Conservation (phyloP, 2,113 vertebrate species). For the Trematocara unimaculatum region DNA sequence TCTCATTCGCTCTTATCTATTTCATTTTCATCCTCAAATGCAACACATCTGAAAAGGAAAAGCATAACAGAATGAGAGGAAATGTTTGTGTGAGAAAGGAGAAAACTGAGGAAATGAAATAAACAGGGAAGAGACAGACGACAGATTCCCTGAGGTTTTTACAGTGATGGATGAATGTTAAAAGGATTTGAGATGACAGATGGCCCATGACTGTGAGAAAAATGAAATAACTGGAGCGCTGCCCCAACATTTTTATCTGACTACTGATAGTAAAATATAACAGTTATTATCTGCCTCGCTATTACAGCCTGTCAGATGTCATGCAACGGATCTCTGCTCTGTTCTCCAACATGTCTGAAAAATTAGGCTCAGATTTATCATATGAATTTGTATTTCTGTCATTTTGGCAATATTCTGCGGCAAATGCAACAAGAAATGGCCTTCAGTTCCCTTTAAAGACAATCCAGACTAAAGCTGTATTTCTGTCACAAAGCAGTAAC, state of each 20-base stretch:
- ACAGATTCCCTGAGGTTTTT: neutral
- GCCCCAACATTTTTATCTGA: neutral
- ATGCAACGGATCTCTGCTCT: neutral
- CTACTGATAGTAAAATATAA: neutral
- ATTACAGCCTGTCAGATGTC: neutral
- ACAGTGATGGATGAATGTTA: neutral
- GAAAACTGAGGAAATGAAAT: neutral
- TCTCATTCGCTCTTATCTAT: fast-evolving
- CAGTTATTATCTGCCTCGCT: neutral
- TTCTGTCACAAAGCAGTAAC: neutral
- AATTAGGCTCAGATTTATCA: neutral
- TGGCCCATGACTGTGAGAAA: neutral
- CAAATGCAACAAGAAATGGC: neutral
- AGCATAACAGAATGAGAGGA: neutral
- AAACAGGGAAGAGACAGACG: neutral
- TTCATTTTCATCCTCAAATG: neutral
- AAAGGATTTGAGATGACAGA: constrained; percentile 8
- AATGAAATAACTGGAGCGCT: neutral
- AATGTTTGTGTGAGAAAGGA: neutral
- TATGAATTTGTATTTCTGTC: neutral
- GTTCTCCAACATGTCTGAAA: neutral
- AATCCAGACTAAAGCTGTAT: neutral
- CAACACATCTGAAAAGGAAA: neutral
- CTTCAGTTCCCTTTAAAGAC: neutral
- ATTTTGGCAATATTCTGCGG: neutral